A percentile compares a stretch with the other conserved stretches of the same genome.
Conservation (phyloP, 2,113 vertebrate genomes). For the Ahaetulla prasina region DNA sequence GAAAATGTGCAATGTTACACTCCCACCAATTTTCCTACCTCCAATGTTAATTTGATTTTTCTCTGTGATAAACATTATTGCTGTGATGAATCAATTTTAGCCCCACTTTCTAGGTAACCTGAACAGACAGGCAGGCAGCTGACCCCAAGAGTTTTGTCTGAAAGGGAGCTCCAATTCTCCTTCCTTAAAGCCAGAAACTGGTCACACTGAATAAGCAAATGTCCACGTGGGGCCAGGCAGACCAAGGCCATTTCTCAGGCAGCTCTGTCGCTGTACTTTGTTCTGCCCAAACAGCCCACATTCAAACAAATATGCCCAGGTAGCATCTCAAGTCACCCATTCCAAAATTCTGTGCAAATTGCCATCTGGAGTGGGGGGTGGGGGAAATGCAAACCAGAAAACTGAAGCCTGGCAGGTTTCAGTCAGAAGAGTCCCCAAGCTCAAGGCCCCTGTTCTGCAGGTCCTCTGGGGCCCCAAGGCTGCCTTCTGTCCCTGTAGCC, state of each 20-base stretch:
- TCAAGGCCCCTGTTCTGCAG: background rate
- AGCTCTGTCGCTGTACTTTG: background rate
- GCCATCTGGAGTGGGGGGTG: background rate
- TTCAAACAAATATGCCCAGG: background rate
- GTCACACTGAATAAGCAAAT: background rate
- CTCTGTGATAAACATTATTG: background rate
- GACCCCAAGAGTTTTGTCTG: background rate
- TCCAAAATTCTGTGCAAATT: background rate
- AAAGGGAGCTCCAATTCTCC: background rate
- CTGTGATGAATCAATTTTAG: background rate
- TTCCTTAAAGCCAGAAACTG: background rate
- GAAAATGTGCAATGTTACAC: background rate
- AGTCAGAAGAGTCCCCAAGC: background rate
- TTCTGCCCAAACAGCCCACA: background rate
- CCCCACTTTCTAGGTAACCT: background rate
- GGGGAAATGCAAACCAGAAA: background rate
- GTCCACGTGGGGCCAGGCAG: no score
- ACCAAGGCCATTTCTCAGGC: background rate
- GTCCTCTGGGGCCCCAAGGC: background rate
- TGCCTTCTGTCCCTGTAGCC: background rate
- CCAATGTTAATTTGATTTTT: background rate
- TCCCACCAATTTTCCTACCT: background rate
- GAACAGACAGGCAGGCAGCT: background rate
- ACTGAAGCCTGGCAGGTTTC: background rate
- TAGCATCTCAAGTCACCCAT: background rate